phyloP scores from a whole-genome alignment of 2,888 invertebrate genomes.

The Heliconius cydno region DNA sequence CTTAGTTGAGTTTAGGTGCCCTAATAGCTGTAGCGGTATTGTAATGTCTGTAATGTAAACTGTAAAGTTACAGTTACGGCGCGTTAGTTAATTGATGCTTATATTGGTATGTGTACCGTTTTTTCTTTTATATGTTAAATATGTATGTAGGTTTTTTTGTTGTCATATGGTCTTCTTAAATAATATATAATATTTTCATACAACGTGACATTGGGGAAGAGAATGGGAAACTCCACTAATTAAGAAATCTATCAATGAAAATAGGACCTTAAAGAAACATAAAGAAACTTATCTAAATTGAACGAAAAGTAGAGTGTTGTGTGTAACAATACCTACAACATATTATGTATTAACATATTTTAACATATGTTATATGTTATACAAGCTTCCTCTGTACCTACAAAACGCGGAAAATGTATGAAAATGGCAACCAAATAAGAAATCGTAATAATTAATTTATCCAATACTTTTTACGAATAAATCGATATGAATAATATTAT shows the following conservation, averaged over 20 bases:
- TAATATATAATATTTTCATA: background rate
- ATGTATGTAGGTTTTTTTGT: background rate
- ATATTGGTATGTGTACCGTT: background rate
- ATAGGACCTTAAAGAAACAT: background rate
- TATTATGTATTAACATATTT: too few species aligned
- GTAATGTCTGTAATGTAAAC: background rate
- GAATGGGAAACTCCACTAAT: too few species aligned
- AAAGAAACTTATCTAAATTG: background rate
- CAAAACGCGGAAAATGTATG: too few species aligned
- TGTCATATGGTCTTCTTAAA: background rate
- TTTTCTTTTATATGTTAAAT: background rate
- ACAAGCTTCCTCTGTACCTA: too few species aligned
- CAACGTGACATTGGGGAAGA: too few species aligned
- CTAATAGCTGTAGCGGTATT: conserved; percentile 44
- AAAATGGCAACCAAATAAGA: background rate
- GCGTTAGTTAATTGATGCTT: background rate
- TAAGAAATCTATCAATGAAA: background rate
- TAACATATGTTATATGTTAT: too few species aligned
- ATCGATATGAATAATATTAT: conserved; percentile 19
- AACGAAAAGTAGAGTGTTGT: background rate
- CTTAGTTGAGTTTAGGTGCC: conserved; percentile 56
- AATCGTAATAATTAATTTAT: background rate
- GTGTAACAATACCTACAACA: too few species aligned
- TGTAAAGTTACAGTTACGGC: conserved; percentile 37
- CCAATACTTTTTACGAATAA: background rate